Conservation (phyloP, 2,888 invertebrate genomes). For the Omphaloscelis lunosa region DNA sequence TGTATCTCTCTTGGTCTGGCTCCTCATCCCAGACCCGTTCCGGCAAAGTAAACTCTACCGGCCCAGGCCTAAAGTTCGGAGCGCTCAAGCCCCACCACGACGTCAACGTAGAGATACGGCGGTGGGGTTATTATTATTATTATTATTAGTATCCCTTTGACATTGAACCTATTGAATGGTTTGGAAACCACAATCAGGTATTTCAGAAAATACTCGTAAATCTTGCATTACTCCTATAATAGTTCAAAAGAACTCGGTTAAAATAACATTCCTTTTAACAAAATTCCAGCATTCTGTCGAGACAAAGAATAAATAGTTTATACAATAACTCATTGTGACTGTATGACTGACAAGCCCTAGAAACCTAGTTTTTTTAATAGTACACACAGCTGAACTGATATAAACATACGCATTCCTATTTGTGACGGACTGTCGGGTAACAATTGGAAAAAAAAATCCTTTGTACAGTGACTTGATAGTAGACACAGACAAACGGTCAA, state of each 20-base stretch:
- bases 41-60: no score
- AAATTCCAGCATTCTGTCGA: slow-evolving; percentile 3
- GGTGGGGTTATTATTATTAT: no score
- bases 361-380: slow-evolving; percentile 61
- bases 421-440: slow-evolving; percentile 6
- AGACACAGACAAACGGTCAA: neutral
- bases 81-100: no score
- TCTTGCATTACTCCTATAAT: neutral
- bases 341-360: slow-evolving; percentile 47
- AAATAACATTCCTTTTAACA: slow-evolving; percentile 10
- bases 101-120: no score
- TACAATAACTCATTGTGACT: slow-evolving; percentile 48
- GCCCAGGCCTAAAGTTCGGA: no score
- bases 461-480: neutral
- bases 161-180: slow-evolving; percentile 10
- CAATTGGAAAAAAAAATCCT: neutral
- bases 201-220: neutral
- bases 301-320: slow-evolving; percentile 43
- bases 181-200: neutral
- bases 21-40: no score
- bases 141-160: no score
- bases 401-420: slow-evolving; percentile 33
- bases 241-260: slow-evolving; percentile 25
- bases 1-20: no score
- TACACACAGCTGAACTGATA: slow-evolving; percentile 44